A percentile compares a stretch with the other conserved stretches of the same genome.
These are phyloP conservation scores for Calephelis nemesis DNA, from an alignment of 1,140 invertebrate genomes.

Conservation along the genomic window DNA sequence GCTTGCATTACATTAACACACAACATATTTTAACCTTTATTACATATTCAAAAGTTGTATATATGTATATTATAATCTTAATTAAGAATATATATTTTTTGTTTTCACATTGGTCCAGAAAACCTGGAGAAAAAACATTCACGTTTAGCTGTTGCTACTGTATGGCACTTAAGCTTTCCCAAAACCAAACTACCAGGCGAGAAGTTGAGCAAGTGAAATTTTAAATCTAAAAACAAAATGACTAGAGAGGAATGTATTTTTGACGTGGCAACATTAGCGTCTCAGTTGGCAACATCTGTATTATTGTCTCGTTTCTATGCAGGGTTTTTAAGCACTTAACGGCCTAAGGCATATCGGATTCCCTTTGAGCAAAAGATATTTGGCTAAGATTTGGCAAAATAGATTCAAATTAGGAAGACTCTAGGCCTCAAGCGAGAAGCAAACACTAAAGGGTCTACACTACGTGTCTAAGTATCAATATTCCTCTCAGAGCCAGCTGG, in stretches of 20 bases:
- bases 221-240: conserved; percentile 47
- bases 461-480: conserved; percentile 66
- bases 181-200: conserved; percentile 64
- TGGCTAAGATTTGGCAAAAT: conserved; percentile 71
- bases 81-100: conserved; percentile 47
- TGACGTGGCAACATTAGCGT: conserved; percentile 54
- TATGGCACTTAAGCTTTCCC: conserved; percentile 67
- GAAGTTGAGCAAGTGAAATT: conserved; percentile 63
- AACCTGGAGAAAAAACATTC: conserved; percentile 56
- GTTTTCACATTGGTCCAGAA: conserved; percentile 67
- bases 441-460: conserved; percentile 64
- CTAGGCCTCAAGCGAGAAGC: conserved; percentile 70
- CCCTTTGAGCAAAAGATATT: conserved; percentile 64
- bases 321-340: conserved; percentile 29
- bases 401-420: conserved; percentile 60
- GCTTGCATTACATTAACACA: conserved; percentile 72
- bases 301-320: conserved; percentile 74
- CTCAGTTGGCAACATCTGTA: conserved; percentile 61
- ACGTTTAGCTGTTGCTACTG: conserved; percentile 47
- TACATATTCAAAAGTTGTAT: conserved; percentile 77
- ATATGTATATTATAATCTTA: conserved; percentile 72
- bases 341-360: conserved; percentile 16
- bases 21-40: conserved; percentile 69
- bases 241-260: conserved; percentile 73
- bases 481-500: conserved; percentile 44